phyloP scores from a whole-genome alignment of 2,888 invertebrate genomes.

The Podotricha telesiphe region DNA sequence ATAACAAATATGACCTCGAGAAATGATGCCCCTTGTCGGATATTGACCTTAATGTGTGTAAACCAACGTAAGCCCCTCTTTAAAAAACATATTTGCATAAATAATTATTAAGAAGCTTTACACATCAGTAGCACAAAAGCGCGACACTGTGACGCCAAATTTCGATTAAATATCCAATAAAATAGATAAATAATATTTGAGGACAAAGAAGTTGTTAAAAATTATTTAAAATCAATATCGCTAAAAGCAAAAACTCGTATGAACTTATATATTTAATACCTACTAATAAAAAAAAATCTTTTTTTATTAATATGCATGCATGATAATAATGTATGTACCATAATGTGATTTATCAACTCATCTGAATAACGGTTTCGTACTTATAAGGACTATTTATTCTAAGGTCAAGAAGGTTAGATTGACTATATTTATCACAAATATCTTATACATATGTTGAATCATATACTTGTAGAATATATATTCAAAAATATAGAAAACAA shows the following conservation, averaged over 20 bases:
- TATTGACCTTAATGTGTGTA: slow-evolving; percentile 6
- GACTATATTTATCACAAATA: neutral
- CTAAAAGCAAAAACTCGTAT: neutral
- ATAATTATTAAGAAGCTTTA: slow-evolving; percentile 2
- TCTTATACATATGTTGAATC: neutral
- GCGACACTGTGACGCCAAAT: neutral
- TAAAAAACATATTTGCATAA: neutral
- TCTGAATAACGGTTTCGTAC: neutral
- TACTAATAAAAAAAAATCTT: neutral
- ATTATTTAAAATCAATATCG: neutral
- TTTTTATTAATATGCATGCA: too few relatives aligned
- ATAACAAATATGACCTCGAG: slow-evolving; percentile 13
- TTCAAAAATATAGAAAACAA: neutral
- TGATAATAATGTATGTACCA: too few relatives aligned
- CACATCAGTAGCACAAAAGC: neutral
- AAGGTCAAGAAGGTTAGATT: neutral
- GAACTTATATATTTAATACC: too few relatives aligned
- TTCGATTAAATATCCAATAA: neutral
- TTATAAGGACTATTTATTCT: neutral
- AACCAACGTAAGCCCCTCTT: neutral
- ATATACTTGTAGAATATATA: neutral
- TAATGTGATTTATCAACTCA: neutral
- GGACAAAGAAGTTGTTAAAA: neutral
- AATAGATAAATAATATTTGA: neutral
- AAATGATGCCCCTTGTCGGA: slow-evolving; percentile 2